phyloP scores from a whole-genome alignment of 2,113 vertebrate genomes.

The Octodon degus region DNA sequence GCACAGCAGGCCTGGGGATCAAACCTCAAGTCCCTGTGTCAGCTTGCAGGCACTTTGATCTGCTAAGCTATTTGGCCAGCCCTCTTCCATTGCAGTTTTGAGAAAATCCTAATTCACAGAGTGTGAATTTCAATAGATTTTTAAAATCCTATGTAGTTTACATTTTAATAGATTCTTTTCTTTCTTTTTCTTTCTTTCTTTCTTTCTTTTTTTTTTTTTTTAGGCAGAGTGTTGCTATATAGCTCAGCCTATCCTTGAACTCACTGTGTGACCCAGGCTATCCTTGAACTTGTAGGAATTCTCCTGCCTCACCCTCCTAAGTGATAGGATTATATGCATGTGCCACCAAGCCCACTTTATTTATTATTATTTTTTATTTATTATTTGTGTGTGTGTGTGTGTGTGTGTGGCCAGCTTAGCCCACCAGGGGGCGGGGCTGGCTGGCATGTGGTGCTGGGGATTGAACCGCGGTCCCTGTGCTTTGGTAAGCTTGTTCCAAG shows the following conservation, averaged over 20 bases:
- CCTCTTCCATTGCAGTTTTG: neutral
- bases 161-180: neutral
- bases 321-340: neutral
- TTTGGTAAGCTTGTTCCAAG: no score
- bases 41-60: no score
- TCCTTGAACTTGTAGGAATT: neutral
- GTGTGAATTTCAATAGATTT: neutral
- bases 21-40: no score
- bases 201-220: neutral
- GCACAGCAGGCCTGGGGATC: no score
- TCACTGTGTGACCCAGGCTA: neutral
- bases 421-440: no score
- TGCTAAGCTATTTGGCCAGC: no score
- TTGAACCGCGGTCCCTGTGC: no score
- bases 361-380: no score
- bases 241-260: neutral
- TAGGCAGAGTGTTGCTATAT: neutral
- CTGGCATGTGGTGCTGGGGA: no score
- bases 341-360: neutral
- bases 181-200: neutral
- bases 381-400: no score
- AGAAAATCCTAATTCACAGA: slow-evolving; percentile 41
- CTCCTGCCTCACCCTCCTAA: neutral
- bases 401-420: no score
- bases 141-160: neutral